Conservation (phyloP, 1,140 invertebrate genomes). For the Hermetia illucens region DNA sequence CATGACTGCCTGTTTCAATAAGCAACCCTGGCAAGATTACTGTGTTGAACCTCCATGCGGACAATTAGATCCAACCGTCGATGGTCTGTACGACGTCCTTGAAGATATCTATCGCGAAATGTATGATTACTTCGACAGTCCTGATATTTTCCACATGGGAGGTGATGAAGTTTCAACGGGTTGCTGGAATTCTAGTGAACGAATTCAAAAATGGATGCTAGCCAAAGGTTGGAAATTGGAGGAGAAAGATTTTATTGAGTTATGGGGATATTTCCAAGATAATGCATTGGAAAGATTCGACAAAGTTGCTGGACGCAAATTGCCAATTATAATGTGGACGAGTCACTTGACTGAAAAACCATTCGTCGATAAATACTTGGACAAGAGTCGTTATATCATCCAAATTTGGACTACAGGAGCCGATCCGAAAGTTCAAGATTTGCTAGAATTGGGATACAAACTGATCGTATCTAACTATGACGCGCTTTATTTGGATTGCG, state of each 20-base stretch:
- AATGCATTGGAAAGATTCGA: conserved; percentile 46
- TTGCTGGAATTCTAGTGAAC: conserved; percentile 61
- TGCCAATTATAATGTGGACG: conserved; percentile 66
- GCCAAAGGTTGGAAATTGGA: conserved; percentile 40
- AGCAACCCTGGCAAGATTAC: conserved; percentile 58
- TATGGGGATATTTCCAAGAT: conserved; percentile 65
- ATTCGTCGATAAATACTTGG: conserved; percentile 48
- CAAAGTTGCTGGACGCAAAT: conserved; percentile 29
- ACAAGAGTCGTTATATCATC: conserved; percentile 62
- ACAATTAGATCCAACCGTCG: conserved; percentile 64
- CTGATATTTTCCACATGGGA: conserved; percentile 79
- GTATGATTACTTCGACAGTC: conserved; percentile 39
- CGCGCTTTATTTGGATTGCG: conserved; percentile 71
- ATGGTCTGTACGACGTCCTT: conserved; percentile 56
- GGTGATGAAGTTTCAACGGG: conserved; percentile 65
- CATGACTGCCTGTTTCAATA: conserved; percentile 49
- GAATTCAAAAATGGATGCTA: conserved; percentile 56
- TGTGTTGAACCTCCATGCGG: conserved; percentile 81
- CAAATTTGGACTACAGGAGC: conserved; percentile 58
- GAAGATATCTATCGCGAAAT: conserved; percentile 55
- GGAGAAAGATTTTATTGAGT: conserved; percentile 47
- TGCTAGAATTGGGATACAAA: conserved; percentile 52
- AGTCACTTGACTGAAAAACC: conserved; percentile 55
- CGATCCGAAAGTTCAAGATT: conserved; percentile 45
- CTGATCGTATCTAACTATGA: conserved; percentile 76